Conservation (phyloP, 2,888 invertebrate species). For the Thera obeliscata region DNA sequence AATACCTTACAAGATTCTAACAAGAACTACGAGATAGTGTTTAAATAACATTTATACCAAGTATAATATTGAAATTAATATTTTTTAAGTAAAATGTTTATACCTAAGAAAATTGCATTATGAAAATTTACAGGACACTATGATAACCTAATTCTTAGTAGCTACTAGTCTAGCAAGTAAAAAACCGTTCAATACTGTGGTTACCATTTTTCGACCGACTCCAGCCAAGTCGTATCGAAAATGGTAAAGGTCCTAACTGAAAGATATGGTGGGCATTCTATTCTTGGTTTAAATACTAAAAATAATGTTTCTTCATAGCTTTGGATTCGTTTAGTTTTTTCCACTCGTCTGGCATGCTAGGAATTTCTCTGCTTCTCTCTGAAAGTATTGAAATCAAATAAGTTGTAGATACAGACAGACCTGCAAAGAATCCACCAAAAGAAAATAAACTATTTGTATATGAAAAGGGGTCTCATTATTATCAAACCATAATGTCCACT, state of each 20-base stretch:
- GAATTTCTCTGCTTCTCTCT: slow-evolving; percentile 70
- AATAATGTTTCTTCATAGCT: neutral
- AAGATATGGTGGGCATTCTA: slow-evolving; percentile 24
- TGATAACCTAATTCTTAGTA: neutral
- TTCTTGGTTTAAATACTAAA: slow-evolving; percentile 30
- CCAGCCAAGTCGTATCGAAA: slow-evolving; percentile 24
- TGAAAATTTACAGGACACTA: neutral
- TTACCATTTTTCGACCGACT: slow-evolving; percentile 7
- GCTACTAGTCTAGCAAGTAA: neutral
- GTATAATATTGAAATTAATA: no score
- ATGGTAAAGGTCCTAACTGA: neutral
- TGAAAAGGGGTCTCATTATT: no score
- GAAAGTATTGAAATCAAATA: slow-evolving; percentile 40
- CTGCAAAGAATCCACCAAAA: no score
- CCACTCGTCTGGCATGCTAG: slow-evolving; percentile 61
- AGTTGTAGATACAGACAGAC: no score
- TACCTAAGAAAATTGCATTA: no score
- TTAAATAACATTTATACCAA: no score
- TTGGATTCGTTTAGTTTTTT: slow-evolving; percentile 38
- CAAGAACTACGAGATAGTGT: no score
- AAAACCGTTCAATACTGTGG: neutral
- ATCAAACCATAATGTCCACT: no score
- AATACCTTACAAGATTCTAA: no score
- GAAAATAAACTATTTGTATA: no score
- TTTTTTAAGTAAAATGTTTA: no score